A percentile compares a stretch with the other conserved stretches of the same genome.
These are phyloP conservation scores for Alces alces DNA, from an alignment of 2,113 vertebrate genomes.

Conservation along the genomic window DNA sequence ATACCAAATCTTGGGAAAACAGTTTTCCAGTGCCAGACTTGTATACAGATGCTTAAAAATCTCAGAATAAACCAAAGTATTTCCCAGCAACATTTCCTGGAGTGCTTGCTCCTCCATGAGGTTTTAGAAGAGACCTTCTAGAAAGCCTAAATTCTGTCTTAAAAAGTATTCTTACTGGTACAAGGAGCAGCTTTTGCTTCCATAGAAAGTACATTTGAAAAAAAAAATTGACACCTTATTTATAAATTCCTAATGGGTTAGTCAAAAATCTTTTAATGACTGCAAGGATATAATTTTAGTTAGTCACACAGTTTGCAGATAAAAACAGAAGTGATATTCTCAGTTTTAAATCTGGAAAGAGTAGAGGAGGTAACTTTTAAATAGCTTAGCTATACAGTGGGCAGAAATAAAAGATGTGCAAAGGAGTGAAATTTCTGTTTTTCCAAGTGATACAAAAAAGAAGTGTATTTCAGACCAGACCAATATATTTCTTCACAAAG, in stretches of 20 bases:
- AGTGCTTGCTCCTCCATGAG: slow-evolving; percentile 19
- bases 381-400: background rate
- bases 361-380: slow-evolving; percentile 37
- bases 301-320: background rate
- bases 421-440: background rate
- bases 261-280: slow-evolving; percentile 32
- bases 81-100: background rate
- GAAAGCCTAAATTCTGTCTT: background rate
- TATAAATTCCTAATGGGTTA: slow-evolving; percentile 15
- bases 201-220: slow-evolving; percentile 5
- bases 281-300: slow-evolving; percentile 17
- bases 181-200: background rate
- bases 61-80: background rate
- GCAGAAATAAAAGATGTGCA: background rate
- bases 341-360: slow-evolving; percentile 33
- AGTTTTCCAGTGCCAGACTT: background rate
- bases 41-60: background rate
- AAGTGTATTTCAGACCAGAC: background rate
- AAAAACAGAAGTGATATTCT: slow-evolving; percentile 40
- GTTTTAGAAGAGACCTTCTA: background rate
- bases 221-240: background rate
- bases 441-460: background rate
- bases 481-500: background rate
- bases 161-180: background rate
- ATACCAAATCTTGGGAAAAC: background rate